phyloP scores from a whole-genome alignment of 2,113 vertebrate genomes.

The Potamarius usumacintae region DNA sequence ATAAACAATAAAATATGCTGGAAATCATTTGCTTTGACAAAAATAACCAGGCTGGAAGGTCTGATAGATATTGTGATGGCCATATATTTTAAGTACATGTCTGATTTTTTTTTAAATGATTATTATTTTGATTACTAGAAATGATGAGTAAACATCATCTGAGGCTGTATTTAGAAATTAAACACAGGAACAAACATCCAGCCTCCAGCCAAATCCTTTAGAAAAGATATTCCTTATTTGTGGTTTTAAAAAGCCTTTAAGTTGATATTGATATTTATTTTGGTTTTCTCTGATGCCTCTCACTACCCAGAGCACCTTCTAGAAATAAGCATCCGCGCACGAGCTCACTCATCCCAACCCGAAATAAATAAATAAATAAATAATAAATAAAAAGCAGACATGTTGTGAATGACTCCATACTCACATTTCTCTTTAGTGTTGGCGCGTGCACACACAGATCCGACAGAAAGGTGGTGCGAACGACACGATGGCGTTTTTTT shows the following conservation, averaged over 20 bases:
- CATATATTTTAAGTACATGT: background rate
- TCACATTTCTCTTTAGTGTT: conserved; percentile 26
- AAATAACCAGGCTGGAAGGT: background rate
- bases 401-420: background rate
- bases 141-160: background rate
- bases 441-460: conserved; percentile 9
- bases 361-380: background rate
- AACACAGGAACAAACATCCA: background rate
- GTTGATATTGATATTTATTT: background rate
- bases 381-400: background rate
- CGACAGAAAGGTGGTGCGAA: conserved; percentile 14
- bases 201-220: background rate
- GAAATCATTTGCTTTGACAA: background rate
- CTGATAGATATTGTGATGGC: background rate
- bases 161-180: background rate
- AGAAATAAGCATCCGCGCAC: conserved; percentile 13
- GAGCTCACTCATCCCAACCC: background rate
- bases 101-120: background rate
- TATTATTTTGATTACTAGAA: too few species aligned
- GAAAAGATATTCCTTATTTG: background rate
- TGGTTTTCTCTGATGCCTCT: background rate
- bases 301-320: background rate
- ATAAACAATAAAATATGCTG: background rate
- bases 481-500: conserved; percentile 8
- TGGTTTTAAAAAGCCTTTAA: background rate